Conservation (phyloP, 2,888 invertebrate species). For the Dioctria rufipes region DNA sequence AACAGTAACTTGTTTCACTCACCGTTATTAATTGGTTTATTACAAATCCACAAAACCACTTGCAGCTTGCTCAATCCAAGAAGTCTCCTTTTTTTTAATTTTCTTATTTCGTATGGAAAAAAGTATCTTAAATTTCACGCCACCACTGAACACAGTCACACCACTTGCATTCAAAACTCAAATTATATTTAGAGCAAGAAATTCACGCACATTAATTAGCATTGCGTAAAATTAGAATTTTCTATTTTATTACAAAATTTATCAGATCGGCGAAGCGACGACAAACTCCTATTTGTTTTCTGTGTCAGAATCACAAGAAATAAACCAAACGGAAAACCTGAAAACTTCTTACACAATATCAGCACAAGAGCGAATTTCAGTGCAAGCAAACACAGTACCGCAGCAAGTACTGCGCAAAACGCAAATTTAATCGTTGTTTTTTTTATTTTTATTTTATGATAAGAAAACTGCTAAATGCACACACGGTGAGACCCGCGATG, state of each 20-base stretch:
- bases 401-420: neutral
- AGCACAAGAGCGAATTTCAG: slow-evolving; percentile 30
- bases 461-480: slow-evolving; percentile 15
- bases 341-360: slow-evolving; percentile 11
- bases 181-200: slow-evolving; percentile 35
- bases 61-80: too few relatives aligned
- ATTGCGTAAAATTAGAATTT: slow-evolving; percentile 41
- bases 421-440: slow-evolving; percentile 1
- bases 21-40: slow-evolving; percentile 19
- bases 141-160: slow-evolving; percentile 42
- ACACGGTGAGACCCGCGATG: slow-evolving; percentile 20
- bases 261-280: slow-evolving; percentile 15
- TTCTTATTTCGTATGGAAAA: neutral
- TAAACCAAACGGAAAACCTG: slow-evolving; percentile 3
- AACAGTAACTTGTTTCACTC: neutral
- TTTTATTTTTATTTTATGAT: slow-evolving; percentile 7
- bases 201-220: slow-evolving; percentile 37
- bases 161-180: slow-evolving; percentile 2
- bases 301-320: slow-evolving; percentile 15
- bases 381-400: slow-evolving; percentile 1
- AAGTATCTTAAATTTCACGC: slow-evolving; percentile 7
- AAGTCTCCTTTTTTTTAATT: too few relatives aligned
- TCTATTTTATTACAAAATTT: slow-evolving; percentile 3
- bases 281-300: slow-evolving; percentile 29
- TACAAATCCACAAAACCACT: too few relatives aligned